Evolutionary conservation across 53 echinoderm and acorn worm genomes (phyloP), one percentile per base, ranked within the genome.

Genomic region (Arbacia lixula): DNA sequence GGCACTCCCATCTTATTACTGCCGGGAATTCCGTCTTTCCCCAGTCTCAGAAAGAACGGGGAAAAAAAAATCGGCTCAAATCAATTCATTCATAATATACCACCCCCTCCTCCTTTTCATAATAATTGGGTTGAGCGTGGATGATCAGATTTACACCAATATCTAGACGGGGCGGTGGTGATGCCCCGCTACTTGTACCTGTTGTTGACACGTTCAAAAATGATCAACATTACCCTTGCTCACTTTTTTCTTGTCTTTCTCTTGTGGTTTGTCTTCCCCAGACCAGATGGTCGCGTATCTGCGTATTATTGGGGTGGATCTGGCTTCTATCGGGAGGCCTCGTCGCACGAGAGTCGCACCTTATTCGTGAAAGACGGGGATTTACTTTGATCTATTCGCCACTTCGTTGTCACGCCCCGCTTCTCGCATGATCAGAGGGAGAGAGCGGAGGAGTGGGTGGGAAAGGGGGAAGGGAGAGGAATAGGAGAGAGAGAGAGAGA

Each of bases 231-330:
- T 51, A 53, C 33, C 74, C n/a, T 31, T 46, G 53, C 26, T 6
- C 34, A n/a, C 4, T 74, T 34, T 74, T 52, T 24, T 20, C 49
- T 53, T 43, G 26, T 14, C 69, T 25, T 0, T 40, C 11, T 69
- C n/a, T 42, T 43, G 12, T 16, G 43, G 31, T 28, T 64, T 6
- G 26, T 53, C 26, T 42, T 34, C 19, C 30, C 12, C 19, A 43
- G 51, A 14, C 74, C 74, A 74, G 74, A 74, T 74, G 74, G 74
- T 34, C 26, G 19, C 34, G 74, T 74, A 74, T 74, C 52, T 51
- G 19, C 34, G 74, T 74, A 74, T 74, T 74, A 74, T 74, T 53
- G 31, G 74, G 53, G 53, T 26, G 74, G 74, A 74, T 74, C 74
- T 51, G 22, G 43, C 42, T 4, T 69, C n/a, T n/a, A 14, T 46